Evolutionary conservation across 2,113 vertebrate genomes (phyloP), one percentile per base, ranked within the genome.

Genomic region (Laticauda laticaudata): DNA sequence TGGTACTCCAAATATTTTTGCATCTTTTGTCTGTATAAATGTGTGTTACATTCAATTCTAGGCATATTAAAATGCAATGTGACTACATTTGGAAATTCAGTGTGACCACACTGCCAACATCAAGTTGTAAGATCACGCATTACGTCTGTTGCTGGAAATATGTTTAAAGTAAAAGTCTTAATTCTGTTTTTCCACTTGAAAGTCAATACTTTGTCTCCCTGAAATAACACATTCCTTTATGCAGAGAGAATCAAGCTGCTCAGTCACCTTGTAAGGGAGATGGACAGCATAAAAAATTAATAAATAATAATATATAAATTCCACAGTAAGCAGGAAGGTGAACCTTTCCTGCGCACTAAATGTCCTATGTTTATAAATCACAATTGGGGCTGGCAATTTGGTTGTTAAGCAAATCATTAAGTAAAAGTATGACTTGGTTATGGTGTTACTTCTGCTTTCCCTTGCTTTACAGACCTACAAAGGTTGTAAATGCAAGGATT

Each of bases 101-200:
- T 61, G 88, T 87, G 26, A 94, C 54, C 86, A 92, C 69, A 93
- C 90, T 90, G 87, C 94, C 91, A 87, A 20, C 57, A 10, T 87
- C 34, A 34, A 21, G 51, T 39, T 45, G 7, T 43, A 51, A 87
- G 48, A 75, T 2, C 4, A 69, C 5, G 61, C 23, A 64, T 69
- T 51, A 45, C 2, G 14, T 26, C 29, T 29, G 43, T 53, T 91
- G 69, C 81, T 21, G 59, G 21, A 59, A n/a, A 29, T 61, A 3
- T 26, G 87, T 20, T 64, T 53, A 15, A 90, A 95, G 90, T 64
- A 87, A 48, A 87, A 87, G 1, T 87, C 24, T 94, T 93, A 11
- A 8, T 55, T 92, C 87, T 93, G 53, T 92, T 45, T 86, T 91
- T 86, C 43, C 10, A n/a, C 55, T 86, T 55, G 4, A 48, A 23